A percentile compares a stretch with the other conserved stretches of the same genome.
phyloP scores from a whole-genome alignment of 2,113 vertebrate species.

The Pitta sordida region DNA sequence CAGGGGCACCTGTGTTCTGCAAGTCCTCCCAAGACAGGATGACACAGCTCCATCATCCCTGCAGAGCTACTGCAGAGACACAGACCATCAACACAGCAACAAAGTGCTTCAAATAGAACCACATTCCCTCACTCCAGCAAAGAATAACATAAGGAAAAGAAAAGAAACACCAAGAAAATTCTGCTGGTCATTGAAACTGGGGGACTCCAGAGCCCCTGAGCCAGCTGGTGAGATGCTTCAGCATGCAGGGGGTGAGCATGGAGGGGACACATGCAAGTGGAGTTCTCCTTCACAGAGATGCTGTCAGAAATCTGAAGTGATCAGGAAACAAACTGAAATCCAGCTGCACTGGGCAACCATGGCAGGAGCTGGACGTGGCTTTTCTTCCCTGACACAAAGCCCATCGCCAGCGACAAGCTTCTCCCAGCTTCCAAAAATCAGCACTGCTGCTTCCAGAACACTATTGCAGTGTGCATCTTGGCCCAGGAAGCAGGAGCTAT shows the following conservation, averaged over 20 bases:
- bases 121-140: neutral
- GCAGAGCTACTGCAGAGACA: neutral
- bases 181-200: neutral
- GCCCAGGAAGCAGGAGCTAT: conserved; percentile 30
- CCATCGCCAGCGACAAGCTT: conserved; percentile 59
- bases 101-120: neutral
- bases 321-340: neutral
- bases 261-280: neutral
- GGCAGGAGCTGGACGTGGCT: neutral
- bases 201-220: neutral
- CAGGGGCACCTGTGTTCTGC: accelerated
- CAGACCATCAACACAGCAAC: neutral
- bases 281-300: neutral
- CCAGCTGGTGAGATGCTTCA: neutral
- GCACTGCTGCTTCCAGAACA: neutral
- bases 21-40: neutral
- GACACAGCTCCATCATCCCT: neutral
- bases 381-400: conserved; percentile 27
- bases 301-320: neutral
- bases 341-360: neutral
- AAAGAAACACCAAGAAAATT: neutral
- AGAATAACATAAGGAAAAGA: neutral
- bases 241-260: neutral
- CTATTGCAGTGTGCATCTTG: neutral
- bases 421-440: neutral